Percentiles rank a stretch among this genome's conserved stretches.
These are phyloP conservation scores for Epirrita christyi DNA, from an alignment of 2,888 invertebrate species.

Conservation along the genomic window DNA sequence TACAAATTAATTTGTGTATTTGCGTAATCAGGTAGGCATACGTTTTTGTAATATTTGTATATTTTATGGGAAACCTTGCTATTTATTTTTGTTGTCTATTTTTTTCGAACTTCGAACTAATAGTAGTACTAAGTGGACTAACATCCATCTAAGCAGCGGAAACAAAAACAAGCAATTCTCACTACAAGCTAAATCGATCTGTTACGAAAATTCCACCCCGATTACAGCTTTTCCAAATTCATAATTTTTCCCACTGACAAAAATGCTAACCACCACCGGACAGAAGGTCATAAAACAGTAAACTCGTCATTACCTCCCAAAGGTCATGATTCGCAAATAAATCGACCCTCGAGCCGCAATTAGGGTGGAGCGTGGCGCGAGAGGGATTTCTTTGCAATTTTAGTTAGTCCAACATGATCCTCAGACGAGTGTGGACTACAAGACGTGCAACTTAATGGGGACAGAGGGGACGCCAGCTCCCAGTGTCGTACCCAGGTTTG, in stretches of 20 bases:
- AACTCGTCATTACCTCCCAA: constrained; percentile 56
- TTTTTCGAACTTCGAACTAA: too few species aligned
- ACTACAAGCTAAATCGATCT: too few species aligned
- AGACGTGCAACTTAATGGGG: constrained; percentile 70
- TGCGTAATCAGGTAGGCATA: too few species aligned
- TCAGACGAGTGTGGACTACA: constrained; percentile 68
- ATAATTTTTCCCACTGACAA: constrained; percentile 30
- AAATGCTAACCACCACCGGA: constrained; percentile 45
- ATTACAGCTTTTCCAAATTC: background rate
- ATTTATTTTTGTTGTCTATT: too few species aligned
- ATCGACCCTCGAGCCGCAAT: constrained; percentile 75
- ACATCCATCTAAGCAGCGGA: too few species aligned
- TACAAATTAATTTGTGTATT: too few species aligned
- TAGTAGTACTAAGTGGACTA: too few species aligned
- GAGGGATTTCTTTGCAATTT: constrained; percentile 80
- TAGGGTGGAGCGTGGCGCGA: constrained; percentile 57
- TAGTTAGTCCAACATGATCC: constrained; percentile 80
- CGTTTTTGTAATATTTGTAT: too few species aligned
- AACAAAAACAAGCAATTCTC: too few species aligned
- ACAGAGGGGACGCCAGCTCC: constrained; percentile 20
- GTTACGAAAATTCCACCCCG: too few species aligned
- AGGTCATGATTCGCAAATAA: constrained; percentile 76
- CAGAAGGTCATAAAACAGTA: constrained; percentile 44
- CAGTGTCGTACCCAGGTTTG: constrained; percentile 1
- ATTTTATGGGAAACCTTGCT: too few species aligned